Conservation (phyloP, 2,113 vertebrate species). For the Sander lucioperca region DNA sequence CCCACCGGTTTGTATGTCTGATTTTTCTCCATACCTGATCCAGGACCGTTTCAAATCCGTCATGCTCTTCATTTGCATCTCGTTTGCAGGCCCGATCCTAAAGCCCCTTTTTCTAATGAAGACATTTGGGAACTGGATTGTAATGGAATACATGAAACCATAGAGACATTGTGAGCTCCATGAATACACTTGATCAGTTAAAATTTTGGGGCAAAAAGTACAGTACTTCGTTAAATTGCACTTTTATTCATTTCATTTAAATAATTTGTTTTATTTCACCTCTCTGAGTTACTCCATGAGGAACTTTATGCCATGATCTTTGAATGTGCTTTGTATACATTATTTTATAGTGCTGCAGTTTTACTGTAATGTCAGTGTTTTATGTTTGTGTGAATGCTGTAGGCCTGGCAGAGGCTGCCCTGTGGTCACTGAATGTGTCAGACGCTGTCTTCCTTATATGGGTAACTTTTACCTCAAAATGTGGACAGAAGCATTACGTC, state of each 20-base stretch:
- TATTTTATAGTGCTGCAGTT: constrained; percentile 56
- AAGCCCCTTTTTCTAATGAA: neutral
- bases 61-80: neutral
- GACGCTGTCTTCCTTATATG: constrained; percentile 17
- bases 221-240: constrained; percentile 48
- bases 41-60: neutral
- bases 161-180: neutral
- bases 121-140: constrained; percentile 26
- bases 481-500: constrained; percentile 6
- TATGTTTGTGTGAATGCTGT: constrained; percentile 20
- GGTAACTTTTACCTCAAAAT: neutral
- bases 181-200: constrained; percentile 14
- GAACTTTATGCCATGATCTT: constrained; percentile 46
- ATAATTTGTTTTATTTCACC: constrained; percentile 11
- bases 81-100: neutral
- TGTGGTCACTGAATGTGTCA: neutral
- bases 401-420: constrained; percentile 15
- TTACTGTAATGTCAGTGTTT: constrained; percentile 42
- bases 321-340: constrained; percentile 73
- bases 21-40: neutral
- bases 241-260: constrained; percentile 61
- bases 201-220: constrained; percentile 7
- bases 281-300: constrained; percentile 41
- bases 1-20: neutral
- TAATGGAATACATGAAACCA: neutral